Base-by-base conservation (phyloP, 2,113 vertebrate species). In the Siniperca chuatsi region DNA sequence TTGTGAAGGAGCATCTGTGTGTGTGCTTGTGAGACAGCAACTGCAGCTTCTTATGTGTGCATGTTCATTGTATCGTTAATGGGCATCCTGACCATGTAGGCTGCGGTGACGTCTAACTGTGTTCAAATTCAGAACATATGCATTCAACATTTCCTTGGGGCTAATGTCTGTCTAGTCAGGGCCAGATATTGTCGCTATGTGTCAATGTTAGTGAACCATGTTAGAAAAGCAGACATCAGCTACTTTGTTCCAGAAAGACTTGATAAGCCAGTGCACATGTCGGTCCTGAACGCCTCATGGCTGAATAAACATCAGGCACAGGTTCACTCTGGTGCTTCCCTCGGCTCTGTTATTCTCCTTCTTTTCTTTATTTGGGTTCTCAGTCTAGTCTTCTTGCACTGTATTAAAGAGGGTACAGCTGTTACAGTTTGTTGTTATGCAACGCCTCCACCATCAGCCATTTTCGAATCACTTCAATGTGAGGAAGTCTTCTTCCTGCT, bases 41-140 rank as follows among this genome's bases (percentile, higher is more conserved):
- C 35, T 67, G 23, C 50, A 48, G 42, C 50, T 60, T 74, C 29
- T 8, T n/a, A 25, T 75, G 48, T 66, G 42, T 79, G 48, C 7
- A 40, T 77, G 73, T 40, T 86, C 70, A 83, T 18, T 71, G 70
- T 75, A 21, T 29, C 2, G 13, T 74, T 75, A 76, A 44, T 48
- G 71, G 33, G 78, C 29, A 20, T 84, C 25, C 54, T 70, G 48
- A 81, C 60, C 54, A 64, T 16, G n/a, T 8, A 60, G 82, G 50
- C 64, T 21, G 4, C 15, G 35, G 50, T 55, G 54, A 75, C 67
- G 69, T 50, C 13, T 78, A 42, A 54, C 7, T 65, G 23, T 61
- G 65, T 67, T 81, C 12, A 62, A 61, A 13, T 67, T 91, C 55
- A 23, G 65, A 84, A 75, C 68, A 83, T 75, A 81, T 89, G 83